Conservation (phyloP, 2,113 vertebrate genomes). For the Actenoides lindsayi region DNA sequence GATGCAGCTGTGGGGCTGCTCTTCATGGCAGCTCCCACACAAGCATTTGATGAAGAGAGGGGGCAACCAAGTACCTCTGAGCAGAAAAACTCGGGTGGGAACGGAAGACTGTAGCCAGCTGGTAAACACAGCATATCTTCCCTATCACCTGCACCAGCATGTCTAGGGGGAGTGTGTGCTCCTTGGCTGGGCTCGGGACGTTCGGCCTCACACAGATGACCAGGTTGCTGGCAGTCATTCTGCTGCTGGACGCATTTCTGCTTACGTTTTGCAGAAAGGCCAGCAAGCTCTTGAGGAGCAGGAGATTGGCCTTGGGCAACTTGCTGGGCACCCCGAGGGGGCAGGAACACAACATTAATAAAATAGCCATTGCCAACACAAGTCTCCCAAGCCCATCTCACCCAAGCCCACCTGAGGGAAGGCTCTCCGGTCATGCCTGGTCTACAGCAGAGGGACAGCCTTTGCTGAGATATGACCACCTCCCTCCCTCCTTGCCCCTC, state of each 20-base stretch:
- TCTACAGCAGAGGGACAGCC: background rate
- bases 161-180: slow-evolving; percentile 56
- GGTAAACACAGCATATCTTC: slow-evolving; percentile 48
- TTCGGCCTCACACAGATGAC: slow-evolving; percentile 84
- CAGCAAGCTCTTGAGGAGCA: slow-evolving; percentile 81
- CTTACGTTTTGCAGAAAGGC: slow-evolving; percentile 81
- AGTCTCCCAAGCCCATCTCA: background rate
- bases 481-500: no score
- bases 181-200: slow-evolving; percentile 70
- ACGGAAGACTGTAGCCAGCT: fast-evolving
- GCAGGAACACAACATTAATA: background rate
- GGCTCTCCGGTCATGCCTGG: background rate
- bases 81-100: background rate
- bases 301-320: slow-evolving; percentile 57
- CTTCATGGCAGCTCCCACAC: fast-evolving
- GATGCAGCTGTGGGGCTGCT: background rate
- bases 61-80: background rate
- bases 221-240: slow-evolving; percentile 85
- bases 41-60: fast-evolving
- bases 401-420: background rate
- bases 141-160: slow-evolving; percentile 56
- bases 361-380: background rate
- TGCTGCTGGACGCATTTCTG: slow-evolving; percentile 67
- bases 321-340: no score
- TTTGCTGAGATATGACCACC: background rate